These are phyloP conservation scores for Danio choprae DNA, from an alignment of 2,797 vertebrate genomes.

Conservation along the genomic window DNA sequence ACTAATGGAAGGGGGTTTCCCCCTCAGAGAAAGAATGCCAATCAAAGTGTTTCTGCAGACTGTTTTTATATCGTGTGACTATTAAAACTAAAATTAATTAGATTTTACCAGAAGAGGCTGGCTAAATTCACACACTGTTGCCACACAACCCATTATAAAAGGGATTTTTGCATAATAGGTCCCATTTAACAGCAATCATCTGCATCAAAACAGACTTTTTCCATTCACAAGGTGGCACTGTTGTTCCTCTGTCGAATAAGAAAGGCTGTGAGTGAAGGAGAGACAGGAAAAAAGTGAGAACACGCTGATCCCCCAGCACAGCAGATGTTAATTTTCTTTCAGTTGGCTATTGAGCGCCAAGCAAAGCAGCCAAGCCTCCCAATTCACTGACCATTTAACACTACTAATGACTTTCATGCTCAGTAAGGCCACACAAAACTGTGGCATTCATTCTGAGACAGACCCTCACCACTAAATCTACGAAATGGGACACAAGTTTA, in stretches of 20 bases:
- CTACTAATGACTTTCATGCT: slow-evolving; percentile 44
- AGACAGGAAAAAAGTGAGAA: background rate
- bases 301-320: slow-evolving; percentile 16
- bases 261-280: background rate
- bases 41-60: too few relatives aligned
- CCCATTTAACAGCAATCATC: background rate
- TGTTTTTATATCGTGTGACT: too few relatives aligned
- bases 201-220: background rate
- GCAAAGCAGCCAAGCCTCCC: slow-evolving; percentile 35
- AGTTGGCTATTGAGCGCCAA: slow-evolving; percentile 31
- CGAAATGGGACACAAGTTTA: slow-evolving; percentile 33
- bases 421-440: slow-evolving; percentile 32
- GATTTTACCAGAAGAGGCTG: too few relatives aligned
- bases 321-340: slow-evolving; percentile 41
- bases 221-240: slow-evolving; percentile 22
- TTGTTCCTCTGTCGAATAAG: background rate
- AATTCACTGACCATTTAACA: slow-evolving; percentile 43
- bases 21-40: too few relatives aligned
- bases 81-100: too few relatives aligned
- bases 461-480: slow-evolving; percentile 26
- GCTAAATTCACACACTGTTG: too few relatives aligned
- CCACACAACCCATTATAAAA: too few relatives aligned
- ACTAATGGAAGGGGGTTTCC: too few relatives aligned
- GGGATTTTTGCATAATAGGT: too few relatives aligned
- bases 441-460: slow-evolving; percentile 28